Evolutionary conservation across 2,113 vertebrate genomes (phyloP).

Genomic region (Thalassarche chlororhynchos): DNA sequence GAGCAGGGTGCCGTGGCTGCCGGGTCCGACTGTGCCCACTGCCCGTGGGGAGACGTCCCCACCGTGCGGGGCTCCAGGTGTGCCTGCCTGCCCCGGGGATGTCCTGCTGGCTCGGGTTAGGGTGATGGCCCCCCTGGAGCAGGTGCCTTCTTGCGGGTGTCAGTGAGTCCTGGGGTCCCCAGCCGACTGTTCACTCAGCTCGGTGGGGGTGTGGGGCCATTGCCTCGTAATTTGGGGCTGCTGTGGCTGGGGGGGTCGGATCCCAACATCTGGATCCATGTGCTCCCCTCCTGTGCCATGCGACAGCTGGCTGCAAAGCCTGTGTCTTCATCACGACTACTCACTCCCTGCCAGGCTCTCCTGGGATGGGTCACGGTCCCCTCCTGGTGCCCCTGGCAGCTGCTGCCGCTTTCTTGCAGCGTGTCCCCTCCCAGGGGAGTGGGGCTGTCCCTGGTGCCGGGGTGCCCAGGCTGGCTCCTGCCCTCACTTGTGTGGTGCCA

Average conservation of each 20-base stretch:
- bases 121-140: background rate
- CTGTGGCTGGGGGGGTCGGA: background rate
- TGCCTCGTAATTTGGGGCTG: background rate
- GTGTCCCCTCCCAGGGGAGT: accelerated
- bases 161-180: background rate
- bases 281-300: background rate
- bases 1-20: background rate
- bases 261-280: background rate
- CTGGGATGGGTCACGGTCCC: background rate
- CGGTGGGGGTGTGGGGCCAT: accelerated
- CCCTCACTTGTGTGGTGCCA: background rate
- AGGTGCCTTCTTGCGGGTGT: background rate
- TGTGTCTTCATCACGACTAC: background rate
- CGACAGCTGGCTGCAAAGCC: background rate
- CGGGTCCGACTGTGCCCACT: background rate
- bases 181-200: background rate
- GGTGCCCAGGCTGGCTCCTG: background rate
- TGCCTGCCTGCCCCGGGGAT: background rate
- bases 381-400: background rate
- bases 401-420: background rate
- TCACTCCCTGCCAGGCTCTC: background rate
- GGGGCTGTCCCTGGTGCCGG: accelerated
- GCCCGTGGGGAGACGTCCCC: background rate
- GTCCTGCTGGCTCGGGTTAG: background rate
- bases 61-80: background rate